Conservation (phyloP, 1,140 invertebrate species). For the Pseudobourletiella spinata region DNA sequence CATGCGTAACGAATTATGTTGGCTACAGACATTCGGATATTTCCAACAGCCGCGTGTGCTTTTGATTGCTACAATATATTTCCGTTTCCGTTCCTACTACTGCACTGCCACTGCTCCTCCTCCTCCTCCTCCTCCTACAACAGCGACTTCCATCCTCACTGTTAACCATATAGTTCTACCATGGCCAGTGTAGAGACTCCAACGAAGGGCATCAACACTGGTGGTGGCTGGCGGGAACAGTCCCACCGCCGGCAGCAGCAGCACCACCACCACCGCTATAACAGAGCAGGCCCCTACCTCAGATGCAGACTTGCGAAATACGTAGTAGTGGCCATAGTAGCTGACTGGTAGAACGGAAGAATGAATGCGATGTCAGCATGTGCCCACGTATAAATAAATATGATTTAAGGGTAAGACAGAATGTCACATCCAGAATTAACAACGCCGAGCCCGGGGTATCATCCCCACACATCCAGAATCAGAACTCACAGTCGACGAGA, state of each 20-base stretch:
- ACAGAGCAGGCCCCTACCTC: too few relatives aligned
- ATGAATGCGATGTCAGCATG: not conserved
- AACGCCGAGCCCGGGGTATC: not conserved
- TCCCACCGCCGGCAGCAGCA: too few relatives aligned
- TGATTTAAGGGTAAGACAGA: not conserved
- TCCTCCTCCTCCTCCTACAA: too few relatives aligned
- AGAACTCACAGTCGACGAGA: not conserved
- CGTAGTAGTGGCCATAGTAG: too few relatives aligned
- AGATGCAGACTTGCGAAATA: not conserved
- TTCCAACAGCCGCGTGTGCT: not conserved
- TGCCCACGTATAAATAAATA: not conserved
- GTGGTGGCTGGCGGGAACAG: too few relatives aligned
- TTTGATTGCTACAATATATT: slow-evolving; percentile 1
- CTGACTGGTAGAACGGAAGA: not conserved
- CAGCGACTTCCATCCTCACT: too few relatives aligned
- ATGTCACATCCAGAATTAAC: slow-evolving; percentile 4
- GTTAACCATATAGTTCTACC: too few relatives aligned
- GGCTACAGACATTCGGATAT: not conserved
- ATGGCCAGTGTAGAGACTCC: too few relatives aligned
- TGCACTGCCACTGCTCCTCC: not conserved
- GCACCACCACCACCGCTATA: too few relatives aligned
- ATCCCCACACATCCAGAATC: not conserved
- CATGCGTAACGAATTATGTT: not conserved
- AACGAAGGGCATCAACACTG: too few relatives aligned
- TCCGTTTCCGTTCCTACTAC: too few relatives aligned